These are phyloP conservation scores for Hymenopus coronatus DNA, from an alignment of 2,888 invertebrate genomes.

Conservation along the genomic window DNA sequence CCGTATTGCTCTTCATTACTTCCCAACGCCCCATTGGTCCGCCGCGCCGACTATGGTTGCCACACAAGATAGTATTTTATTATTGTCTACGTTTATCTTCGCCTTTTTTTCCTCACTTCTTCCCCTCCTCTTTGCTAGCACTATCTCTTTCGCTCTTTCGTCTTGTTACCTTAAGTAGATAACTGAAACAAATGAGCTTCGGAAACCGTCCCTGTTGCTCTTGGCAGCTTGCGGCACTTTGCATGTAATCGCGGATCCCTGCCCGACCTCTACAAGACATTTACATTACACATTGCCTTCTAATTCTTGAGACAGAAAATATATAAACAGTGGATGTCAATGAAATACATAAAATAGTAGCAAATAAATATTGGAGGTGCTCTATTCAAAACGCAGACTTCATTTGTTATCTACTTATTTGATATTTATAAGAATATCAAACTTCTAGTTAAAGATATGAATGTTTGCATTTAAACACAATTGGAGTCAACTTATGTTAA, in stretches of 20 bases:
- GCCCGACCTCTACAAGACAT: background rate
- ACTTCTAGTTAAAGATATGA: too few species aligned
- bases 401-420: too few species aligned
- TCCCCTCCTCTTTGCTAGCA: background rate
- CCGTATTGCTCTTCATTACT: slow-evolving; percentile 6
- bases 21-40: slow-evolving; percentile 11
- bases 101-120: background rate
- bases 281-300: background rate
- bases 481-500: too few species aligned
- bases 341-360: background rate
- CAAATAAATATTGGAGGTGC: too few species aligned
- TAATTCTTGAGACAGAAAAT: background rate
- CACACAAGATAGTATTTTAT: slow-evolving; percentile 20
- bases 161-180: slow-evolving; percentile 1
- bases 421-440: too few species aligned
- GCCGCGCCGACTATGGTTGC: background rate
- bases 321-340: background rate
- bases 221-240: background rate
- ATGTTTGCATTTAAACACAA: too few species aligned
- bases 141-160: background rate
- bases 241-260: background rate
- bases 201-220: background rate
- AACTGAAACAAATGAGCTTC: slow-evolving; percentile 20
- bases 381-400: too few species aligned
- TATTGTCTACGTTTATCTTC: slow-evolving; percentile 3